These are phyloP conservation scores for Anguilla obscura DNA, from an alignment of 2,797 vertebrate genomes.

Conservation along the genomic window DNA sequence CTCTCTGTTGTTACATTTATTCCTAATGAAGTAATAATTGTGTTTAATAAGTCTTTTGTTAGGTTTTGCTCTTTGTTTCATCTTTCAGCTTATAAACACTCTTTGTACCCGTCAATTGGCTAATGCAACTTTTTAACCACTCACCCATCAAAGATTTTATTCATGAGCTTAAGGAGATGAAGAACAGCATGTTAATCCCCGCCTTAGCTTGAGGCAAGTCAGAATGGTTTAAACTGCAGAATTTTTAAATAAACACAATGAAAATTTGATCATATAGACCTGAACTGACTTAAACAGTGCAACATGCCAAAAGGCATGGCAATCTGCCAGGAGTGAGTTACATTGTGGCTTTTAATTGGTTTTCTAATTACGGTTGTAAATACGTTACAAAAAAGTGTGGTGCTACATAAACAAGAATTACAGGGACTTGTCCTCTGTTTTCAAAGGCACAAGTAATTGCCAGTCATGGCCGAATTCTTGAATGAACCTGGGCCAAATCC, in stretches of 20 bases:
- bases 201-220: background rate
- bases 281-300: background rate
- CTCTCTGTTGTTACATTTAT: background rate
- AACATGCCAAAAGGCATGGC: background rate
- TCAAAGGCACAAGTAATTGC: background rate
- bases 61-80: too few species aligned
- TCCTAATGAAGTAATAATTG: too few species aligned
- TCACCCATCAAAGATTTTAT: too few species aligned
- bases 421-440: background rate
- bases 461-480: background rate
- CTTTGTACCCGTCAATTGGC: background rate
- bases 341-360: background rate
- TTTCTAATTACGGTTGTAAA: background rate
- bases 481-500: background rate
- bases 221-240: background rate
- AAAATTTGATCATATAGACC: too few species aligned
- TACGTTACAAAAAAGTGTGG: background rate
- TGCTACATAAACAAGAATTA: background rate
- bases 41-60: too few species aligned
- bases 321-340: background rate
- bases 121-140: too few species aligned
- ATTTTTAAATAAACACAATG: too few species aligned
- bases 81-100: too few species aligned
- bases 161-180: too few species aligned
- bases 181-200: too few species aligned